Base-by-base conservation (phyloP, 30 jellyfish, hydroid and myxozoan genomes). In the Cassiopea xamachana region DNA sequence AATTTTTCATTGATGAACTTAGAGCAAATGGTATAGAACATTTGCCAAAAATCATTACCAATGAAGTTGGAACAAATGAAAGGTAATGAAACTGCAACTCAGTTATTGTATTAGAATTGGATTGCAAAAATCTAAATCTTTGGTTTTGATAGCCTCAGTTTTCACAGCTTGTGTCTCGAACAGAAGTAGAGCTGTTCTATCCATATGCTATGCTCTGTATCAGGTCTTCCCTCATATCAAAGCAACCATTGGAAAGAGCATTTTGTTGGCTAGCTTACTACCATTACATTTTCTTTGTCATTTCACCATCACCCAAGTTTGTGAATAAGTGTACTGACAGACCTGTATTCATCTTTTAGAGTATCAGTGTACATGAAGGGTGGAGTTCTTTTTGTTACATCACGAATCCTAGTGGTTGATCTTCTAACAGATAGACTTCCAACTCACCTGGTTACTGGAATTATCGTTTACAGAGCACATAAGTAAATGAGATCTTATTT, bases 331-430 rank as follows among this genome's bases (percentile, higher is more conserved):
- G 0, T 27, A 27, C 39, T 27, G 39, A 27, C 39, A 0, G 39
- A 0, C 39, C 39, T 27, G 39, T 27, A 27, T 27, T 27, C 39
- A 27, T 48, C 49, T 60, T 72, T 17, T 77, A 88, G 95, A 70
- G 93, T 64, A 48, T 79, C 94, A 59, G 83, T 94, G 4, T 95
- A 95, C 82, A 48, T 91, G 73, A 68, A 80, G 51, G 99, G 99
- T 61, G 99, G 99, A 10, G 98, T 96, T n/a, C 92, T 96, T 45
- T 97, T 97, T 81, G 89, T 97, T 16, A 82, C 99, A 1, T 82
- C 99, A 27, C 77, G 98, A 77, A 97, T 97, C 51, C 90, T 97
- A 43, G 98, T 97, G 44, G 97, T 92, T 4, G 99, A 97, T 86
- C 88, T 97, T 92, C 93, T 97, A 60, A 94, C 97, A 27, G 92